phyloP scores from a whole-genome alignment of 2,113 vertebrate genomes.

The Parotia lawesii region DNA sequence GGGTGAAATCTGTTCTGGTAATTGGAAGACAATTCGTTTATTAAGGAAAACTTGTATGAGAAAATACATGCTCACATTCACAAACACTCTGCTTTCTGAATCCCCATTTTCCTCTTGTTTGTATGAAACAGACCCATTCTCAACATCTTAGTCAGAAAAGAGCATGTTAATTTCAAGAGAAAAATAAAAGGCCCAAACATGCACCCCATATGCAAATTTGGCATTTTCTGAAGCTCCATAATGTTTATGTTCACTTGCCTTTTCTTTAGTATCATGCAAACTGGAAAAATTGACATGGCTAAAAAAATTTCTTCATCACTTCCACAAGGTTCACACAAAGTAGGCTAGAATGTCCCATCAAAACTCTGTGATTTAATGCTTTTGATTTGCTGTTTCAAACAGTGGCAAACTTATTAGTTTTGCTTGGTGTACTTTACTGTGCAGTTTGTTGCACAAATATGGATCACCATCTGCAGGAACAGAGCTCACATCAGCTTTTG shows the following conservation, averaged over 20 bases:
- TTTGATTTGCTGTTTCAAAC: not conserved
- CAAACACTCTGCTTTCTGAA: not conserved
- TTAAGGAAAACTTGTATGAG: not conserved
- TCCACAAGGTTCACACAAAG: not conserved
- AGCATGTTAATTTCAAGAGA: not conserved
- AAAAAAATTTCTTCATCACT: not conserved
- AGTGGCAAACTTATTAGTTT: not conserved
- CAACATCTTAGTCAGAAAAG: not conserved
- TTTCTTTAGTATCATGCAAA: not conserved
- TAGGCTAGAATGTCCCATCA: not conserved
- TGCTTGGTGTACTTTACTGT: not conserved
- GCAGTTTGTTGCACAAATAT: not conserved
- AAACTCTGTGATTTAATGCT: not conserved
- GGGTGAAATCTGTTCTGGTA: not conserved
- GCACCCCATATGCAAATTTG: not conserved
- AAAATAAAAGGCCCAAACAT: not conserved
- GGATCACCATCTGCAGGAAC: not conserved
- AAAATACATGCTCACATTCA: not conserved
- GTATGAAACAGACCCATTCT: not conserved
- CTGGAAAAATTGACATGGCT: not conserved
- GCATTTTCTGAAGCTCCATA: not conserved
- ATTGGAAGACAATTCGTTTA: not conserved
- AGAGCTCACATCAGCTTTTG: not conserved
- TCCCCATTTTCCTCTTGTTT: not conserved
- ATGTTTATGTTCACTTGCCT: not conserved